Evolutionary conservation across 1,140 invertebrate species (phyloP), one percentile per base, ranked within the genome.

Genomic region (Schlechtendalia chinensis): DNA sequence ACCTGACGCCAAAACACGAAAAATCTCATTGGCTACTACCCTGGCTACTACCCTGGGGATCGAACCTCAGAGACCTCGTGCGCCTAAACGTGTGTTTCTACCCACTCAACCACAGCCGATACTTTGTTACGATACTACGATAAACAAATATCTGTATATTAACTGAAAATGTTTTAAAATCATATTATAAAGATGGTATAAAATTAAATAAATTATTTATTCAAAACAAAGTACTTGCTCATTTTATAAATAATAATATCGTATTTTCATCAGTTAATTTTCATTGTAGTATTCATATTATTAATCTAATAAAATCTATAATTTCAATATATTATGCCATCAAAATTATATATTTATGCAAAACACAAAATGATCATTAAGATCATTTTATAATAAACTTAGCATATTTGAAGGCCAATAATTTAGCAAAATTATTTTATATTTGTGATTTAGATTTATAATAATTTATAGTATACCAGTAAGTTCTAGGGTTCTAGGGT

Each of bases 311-410:
- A n/a, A n/a, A n/a, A n/a, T n/a, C n/a, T n/a, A n/a, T n/a, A n/a
- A n/a, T n/a, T n/a, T n/a, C n/a, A n/a, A n/a, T n/a, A 22, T 22
- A 59, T 59, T 59, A 59, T 59, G n/a, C n/a, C n/a, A 59, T 59
- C 8, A 59, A 59, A 59, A 59, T 59, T 24, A 59, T 24, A 59
- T 59, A 59, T 11, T 59, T 59, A 59, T 59, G 56, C 5, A 27
- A 59, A 24, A 59, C 24, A 14, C 22, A 59, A 27, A 59, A 59
- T 59, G 58, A 59, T 59, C 58, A 59, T 14, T 59, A 27, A 24
- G 58, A 59, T 59, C 22, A 5, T 59, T 59, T 27, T 27, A 59
- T 59, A 59, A 59, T 59, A 27, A 59, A 59, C 58, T 59, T 24
- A 27, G 22, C 22, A 59, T 27, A n/a, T 27, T 59, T 59, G 16